A percentile compares a stretch with the other conserved stretches of the same genome.
Evolutionary conservation across 2,888 invertebrate genomes (phyloP).

Genomic region (Epirrita christyi): DNA sequence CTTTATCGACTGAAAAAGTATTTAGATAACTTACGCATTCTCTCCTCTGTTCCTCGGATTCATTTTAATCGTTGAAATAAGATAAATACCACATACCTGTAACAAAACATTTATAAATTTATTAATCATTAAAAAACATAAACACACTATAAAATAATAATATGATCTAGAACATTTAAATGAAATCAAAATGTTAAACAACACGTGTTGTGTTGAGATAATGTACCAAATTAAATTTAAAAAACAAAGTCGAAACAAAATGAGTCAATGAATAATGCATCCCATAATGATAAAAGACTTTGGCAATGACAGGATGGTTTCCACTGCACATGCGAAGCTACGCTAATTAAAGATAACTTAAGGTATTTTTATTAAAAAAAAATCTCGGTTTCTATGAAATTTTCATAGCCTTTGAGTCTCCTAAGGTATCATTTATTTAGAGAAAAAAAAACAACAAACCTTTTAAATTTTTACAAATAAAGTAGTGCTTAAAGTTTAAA

Average conservation of each 20-base stretch:
- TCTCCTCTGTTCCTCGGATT: too few species aligned
- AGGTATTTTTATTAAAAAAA: too few species aligned
- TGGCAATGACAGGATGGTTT: neutral
- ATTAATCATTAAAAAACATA: neutral
- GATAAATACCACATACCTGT: constrained; percentile 25
- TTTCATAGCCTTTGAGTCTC: too few species aligned
- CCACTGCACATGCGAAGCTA: neutral
- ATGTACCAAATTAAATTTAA: constrained; percentile 11
- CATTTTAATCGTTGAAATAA: too few species aligned
- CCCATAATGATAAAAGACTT: constrained; percentile 10
- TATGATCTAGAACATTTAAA: neutral
- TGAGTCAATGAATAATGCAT: constrained; percentile 11
- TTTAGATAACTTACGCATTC: too few species aligned
- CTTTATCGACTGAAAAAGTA: too few species aligned
- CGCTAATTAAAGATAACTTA: too few species aligned
- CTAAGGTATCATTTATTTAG: too few species aligned
- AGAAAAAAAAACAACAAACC: too few species aligned
- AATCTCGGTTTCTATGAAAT: too few species aligned
- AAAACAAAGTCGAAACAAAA: constrained; percentile 6
- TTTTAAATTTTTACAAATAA: too few species aligned
- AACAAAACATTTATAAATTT: constrained; percentile 10
- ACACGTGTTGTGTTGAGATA: constrained; percentile 6
- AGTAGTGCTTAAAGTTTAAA: too few species aligned
- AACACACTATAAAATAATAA: neutral
- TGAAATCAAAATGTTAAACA: neutral